Conservation (phyloP, 2,888 invertebrate genomes). For the Euproctis similis region DNA sequence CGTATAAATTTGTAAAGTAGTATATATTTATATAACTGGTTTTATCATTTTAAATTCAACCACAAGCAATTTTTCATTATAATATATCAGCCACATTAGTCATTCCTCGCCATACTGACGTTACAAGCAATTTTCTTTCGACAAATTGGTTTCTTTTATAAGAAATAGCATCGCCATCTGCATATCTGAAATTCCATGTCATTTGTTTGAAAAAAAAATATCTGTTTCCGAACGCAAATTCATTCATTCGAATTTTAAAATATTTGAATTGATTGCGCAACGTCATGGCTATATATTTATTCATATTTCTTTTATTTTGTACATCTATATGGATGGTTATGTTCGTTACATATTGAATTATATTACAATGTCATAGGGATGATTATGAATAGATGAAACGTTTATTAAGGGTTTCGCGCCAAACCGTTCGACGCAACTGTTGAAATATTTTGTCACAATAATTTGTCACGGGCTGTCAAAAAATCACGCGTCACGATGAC, state of each 20-base stretch:
- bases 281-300: conserved; percentile 45
- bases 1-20: too few relatives aligned
- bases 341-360: conserved; percentile 11
- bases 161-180: conserved; percentile 22
- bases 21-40: too few relatives aligned
- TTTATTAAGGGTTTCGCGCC: conserved; percentile 43
- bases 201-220: conserved; percentile 34
- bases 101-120: conserved; percentile 19
- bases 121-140: conserved; percentile 12
- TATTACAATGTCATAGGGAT: conserved; percentile 12
- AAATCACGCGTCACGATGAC: conserved; percentile 60
- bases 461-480: conserved; percentile 69
- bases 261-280: conserved; percentile 52
- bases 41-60: too few relatives aligned
- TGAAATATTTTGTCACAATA: conserved; percentile 76
- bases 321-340: conserved; percentile 5
- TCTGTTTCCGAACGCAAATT: conserved; percentile 39
- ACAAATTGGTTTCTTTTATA: conserved; percentile 19
- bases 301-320: conserved; percentile 19
- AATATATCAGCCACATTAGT: conserved; percentile 1
- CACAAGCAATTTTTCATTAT: background rate
- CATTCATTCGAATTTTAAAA: conserved; percentile 50
- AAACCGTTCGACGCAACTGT: conserved; percentile 59
- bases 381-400: conserved; percentile 22
- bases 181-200: conserved; percentile 35